These are phyloP conservation scores for Ephydatia muelleri DNA, from an alignment of 37 sponge, comb jelly and placozoan species.

Conservation along the genomic window DNA sequence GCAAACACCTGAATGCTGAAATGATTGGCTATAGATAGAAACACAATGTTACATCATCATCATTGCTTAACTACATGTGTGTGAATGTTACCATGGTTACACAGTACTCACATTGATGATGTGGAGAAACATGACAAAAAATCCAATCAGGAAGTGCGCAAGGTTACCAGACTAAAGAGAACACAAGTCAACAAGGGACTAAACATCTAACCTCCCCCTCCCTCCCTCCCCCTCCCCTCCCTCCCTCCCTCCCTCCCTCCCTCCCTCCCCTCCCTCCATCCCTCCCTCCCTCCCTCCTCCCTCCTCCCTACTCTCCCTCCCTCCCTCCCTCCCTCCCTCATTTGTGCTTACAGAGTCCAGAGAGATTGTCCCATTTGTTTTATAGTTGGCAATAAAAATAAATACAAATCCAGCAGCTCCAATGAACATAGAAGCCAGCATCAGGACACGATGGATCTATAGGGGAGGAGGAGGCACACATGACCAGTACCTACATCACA, in stretches of 20 bases:
- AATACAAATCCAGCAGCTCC: constrained; percentile 51
- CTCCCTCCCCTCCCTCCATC: constrained; percentile 12
- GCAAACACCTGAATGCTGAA: constrained; percentile 21
- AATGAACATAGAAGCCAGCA: constrained; percentile 43
- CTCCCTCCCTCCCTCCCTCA: neutral
- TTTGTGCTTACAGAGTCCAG: constrained; percentile 3
- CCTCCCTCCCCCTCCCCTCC: constrained; percentile 10
- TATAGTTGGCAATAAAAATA: constrained; percentile 52
- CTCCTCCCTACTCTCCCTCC: neutral
- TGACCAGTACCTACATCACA: neutral
- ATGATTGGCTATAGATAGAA: constrained; percentile 9
- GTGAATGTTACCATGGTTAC: neutral
- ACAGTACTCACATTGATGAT: constrained; percentile 48
- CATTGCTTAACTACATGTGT: neutral
- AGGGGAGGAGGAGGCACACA: neutral
- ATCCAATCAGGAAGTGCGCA: constrained; percentile 61
- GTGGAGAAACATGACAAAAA: constrained; percentile 46
- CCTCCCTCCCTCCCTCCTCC: neutral
- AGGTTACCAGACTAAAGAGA: constrained; percentile 7
- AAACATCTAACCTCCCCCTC: neutral
- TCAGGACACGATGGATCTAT: constrained; percentile 62
- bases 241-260: neutral
- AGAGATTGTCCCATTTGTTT: constrained; percentile 2
- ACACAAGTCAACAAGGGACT: neutral
- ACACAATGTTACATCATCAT: neutral